Base-by-base conservation (phyloP, 2,888 invertebrate species). In the Pammene fasciana region DNA sequence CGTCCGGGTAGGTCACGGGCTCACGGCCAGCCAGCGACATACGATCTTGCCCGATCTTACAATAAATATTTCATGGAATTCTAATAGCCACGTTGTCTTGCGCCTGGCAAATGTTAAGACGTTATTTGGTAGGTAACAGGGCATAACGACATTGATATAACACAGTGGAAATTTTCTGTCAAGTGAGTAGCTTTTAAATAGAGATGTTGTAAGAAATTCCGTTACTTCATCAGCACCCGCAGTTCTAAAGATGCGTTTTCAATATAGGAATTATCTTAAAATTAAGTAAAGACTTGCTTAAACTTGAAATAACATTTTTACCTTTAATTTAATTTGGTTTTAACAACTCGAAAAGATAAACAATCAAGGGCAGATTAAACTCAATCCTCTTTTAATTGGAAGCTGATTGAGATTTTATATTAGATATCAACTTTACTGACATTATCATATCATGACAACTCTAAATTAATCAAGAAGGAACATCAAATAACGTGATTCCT, bases 1-100 rank as follows among this genome's bases (percentile, higher is more conserved):
- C 78, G 78, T 80, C 79, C 73, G 81, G 77, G 78, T 82, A 77
- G 83, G 85, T 82, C 85, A 84, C 78, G 79, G 74, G 83, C 84
- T 82, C 85, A 84, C 78, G 79, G 74, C 59, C 76, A 72, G 76
- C 75, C 75, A 81, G 79, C 78, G 78, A 77, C 78, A 78, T 79
- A 80, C 77, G 79, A 14, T 36, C 16, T 0, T 26, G 55, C 43
- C 36, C 46, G 18, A 34, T 34, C 54, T 26, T 50, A 43, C 10
- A 50, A 50, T 10, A n/a, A 10, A 14, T 36, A 34, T 4, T 54
- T 36, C 48, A 48, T 52, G 14, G 52, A 13, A 9, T 26, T 54
- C 46, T 14, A 48, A n/a, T 48, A 48, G 14, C 14, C 8, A 14
- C 5, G 5, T 5, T 6, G 34, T n/a, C 34, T 1, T n/a, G 50